These are phyloP conservation scores for Drosophila mulleri DNA, from an alignment of 2,888 invertebrate genomes.

Conservation along the genomic window DNA sequence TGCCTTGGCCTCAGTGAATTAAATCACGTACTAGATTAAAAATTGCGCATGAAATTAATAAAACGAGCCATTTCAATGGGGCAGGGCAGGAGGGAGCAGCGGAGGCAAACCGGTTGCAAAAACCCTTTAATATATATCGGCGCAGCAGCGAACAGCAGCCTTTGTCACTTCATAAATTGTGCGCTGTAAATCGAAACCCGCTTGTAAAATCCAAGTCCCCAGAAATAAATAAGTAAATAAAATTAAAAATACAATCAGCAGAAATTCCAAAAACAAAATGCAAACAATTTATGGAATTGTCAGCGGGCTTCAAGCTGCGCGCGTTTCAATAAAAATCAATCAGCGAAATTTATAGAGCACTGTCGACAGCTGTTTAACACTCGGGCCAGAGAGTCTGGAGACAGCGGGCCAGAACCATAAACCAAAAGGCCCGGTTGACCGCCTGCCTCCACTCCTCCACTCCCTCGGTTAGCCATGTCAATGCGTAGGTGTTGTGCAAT, in stretches of 20 bases:
- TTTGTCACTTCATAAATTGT: constrained; percentile 79
- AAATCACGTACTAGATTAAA: constrained; percentile 85
- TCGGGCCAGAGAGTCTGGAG: constrained; percentile 1
- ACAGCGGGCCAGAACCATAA: constrained; percentile 11
- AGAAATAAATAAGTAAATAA: not conserved
- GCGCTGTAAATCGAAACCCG: constrained; percentile 62
- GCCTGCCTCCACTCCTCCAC: not conserved
- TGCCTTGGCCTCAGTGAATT: constrained; percentile 68
- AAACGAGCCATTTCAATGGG: constrained; percentile 47
- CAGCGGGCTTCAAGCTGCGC: constrained; percentile 75
- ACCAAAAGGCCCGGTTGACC: not conserved
- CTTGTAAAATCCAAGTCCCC: constrained; percentile 36
- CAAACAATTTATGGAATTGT: constrained; percentile 67
- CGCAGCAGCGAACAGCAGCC: constrained; percentile 24
- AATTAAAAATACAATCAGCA: not conserved
- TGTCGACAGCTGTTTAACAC: constrained; percentile 73
- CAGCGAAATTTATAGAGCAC: constrained; percentile 73
- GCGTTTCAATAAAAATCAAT: constrained; percentile 80
- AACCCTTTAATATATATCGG: constrained; percentile 39
- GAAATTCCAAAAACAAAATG: constrained; percentile 11
- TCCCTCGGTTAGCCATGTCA: constrained; percentile 39
- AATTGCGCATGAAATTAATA: constrained; percentile 85
- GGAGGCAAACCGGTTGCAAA: constrained; percentile 55
- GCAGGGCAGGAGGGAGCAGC: not conserved
- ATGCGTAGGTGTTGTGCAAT: constrained; percentile 73